Evolutionary conservation across 2,797 vertebrate species (phyloP).

Genomic region (Gypaetus barbatus): DNA sequence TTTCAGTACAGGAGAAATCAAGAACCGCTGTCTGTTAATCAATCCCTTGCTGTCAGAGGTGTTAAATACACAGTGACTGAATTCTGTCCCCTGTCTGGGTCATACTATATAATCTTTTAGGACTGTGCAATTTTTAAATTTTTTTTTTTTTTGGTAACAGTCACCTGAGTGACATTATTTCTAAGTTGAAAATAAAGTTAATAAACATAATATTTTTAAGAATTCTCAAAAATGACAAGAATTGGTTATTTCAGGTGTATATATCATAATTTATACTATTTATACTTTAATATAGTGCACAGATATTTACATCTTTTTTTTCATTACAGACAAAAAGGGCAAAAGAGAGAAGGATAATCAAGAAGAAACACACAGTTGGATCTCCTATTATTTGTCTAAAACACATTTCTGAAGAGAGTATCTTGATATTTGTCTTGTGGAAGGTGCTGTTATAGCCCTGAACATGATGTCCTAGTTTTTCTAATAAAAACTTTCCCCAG

Average conservation of each 20-base stretch:
- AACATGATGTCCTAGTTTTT: slow-evolving; percentile 33
- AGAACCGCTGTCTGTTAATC: not conserved
- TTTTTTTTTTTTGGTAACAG: not conserved
- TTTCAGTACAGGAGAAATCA: not conserved
- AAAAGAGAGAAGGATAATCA: not conserved
- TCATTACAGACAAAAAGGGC: not conserved
- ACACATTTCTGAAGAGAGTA: not conserved
- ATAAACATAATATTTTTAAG: not conserved
- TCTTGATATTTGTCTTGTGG: not conserved
- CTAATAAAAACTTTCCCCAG: slow-evolving; percentile 64
- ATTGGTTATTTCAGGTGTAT: not conserved
- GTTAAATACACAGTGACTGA: not conserved
- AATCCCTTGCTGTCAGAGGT: not conserved
- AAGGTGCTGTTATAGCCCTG: slow-evolving; percentile 11
- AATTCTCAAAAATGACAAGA: not conserved
- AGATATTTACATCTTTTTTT: not conserved
- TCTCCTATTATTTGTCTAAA: not conserved
- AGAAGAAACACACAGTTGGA: not conserved
- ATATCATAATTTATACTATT: not conserved
- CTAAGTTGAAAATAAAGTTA: slow-evolving; percentile 2
- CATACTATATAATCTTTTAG: not conserved
- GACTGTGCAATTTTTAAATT: not conserved
- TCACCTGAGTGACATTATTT: not conserved
- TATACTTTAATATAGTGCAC: not conserved
- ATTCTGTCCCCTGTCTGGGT: not conserved